Percentiles rank a stretch among this genome's conserved stretches.
Evolutionary conservation across 2,113 vertebrate species (phyloP).

Genomic region (Malaclemys terrapin): DNA sequence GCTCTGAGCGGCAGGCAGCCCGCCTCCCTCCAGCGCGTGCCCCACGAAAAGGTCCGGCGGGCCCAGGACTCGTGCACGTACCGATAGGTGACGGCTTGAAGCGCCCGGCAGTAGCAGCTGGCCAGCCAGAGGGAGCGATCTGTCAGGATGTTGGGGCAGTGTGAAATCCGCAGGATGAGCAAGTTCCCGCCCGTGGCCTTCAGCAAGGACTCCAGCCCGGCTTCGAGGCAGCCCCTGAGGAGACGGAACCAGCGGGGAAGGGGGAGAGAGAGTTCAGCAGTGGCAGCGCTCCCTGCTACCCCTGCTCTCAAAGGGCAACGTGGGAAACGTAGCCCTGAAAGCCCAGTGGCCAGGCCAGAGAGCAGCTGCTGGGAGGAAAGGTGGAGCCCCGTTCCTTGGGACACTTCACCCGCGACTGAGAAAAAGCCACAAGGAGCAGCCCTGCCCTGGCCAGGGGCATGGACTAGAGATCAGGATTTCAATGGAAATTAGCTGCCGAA

Average conservation of each 20-base stretch:
- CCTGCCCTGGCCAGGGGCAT: too few relatives aligned
- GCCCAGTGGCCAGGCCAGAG: background rate
- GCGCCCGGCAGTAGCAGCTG: slow-evolving; percentile 97
- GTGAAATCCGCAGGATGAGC: slow-evolving; percentile 96
- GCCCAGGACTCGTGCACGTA: slow-evolving; percentile 37
- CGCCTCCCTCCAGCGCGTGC: too few relatives aligned
- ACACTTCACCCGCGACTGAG: too few relatives aligned
- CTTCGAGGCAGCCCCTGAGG: slow-evolving; percentile 93
- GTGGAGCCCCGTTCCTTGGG: background rate
- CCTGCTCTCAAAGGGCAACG: accelerated
- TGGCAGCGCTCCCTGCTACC: accelerated
- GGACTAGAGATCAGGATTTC: too few relatives aligned
- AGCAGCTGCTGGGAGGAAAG: background rate
- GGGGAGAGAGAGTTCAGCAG: accelerated
- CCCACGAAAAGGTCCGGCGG: accelerated
- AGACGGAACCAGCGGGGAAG: background rate
- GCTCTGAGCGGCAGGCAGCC: background rate
- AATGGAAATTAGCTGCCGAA: too few relatives aligned
- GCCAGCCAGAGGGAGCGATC: slow-evolving; percentile 99
- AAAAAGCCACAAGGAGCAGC: too few relatives aligned
- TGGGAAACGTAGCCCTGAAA: background rate
- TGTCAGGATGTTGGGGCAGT: slow-evolving; percentile 98
- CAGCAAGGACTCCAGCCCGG: slow-evolving; percentile 94
- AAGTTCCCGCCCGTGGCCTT: slow-evolving; percentile 96
- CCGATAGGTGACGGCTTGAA: slow-evolving; percentile 98